These are phyloP conservation scores for Anagrus nilaparvatae DNA, from an alignment of 1,140 invertebrate species.

Conservation along the genomic window DNA sequence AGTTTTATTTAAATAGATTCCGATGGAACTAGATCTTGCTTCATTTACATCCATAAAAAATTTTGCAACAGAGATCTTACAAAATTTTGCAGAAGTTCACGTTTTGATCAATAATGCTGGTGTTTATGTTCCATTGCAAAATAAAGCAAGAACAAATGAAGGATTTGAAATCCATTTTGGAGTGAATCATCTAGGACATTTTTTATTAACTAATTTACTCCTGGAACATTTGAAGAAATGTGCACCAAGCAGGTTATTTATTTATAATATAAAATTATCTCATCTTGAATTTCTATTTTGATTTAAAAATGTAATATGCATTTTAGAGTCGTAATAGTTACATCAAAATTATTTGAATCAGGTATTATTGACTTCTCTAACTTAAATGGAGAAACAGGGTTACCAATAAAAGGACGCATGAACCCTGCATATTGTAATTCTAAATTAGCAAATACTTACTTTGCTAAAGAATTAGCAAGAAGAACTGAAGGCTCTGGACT, in stretches of 20 bases:
- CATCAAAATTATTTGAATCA: constrained; percentile 46
- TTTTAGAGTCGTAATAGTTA: constrained; percentile 46
- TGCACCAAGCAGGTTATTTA: constrained; percentile 50
- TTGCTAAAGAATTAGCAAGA: constrained; percentile 52
- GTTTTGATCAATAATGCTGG: constrained; percentile 73
- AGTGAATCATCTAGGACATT: constrained; percentile 74
- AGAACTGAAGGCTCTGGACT: constrained; percentile 48
- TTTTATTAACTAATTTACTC: constrained; percentile 71
- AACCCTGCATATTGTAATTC: constrained; percentile 68
- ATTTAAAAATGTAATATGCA: constrained; percentile 2
- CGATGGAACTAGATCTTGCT: constrained; percentile 60
- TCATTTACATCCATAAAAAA: constrained; percentile 59
- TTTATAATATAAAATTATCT: constrained; percentile 8
- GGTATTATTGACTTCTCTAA: constrained; percentile 66
- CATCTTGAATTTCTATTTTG: constrained; percentile 3
- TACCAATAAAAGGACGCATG: constrained; percentile 40
- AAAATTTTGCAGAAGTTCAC: constrained; percentile 52
- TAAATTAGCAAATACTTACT: constrained; percentile 68
- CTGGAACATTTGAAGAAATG: constrained; percentile 54
- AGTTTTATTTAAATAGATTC: constrained; percentile 43
- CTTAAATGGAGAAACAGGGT: constrained; percentile 50
- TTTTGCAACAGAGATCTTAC: constrained; percentile 55
- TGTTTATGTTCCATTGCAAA: constrained; percentile 45
- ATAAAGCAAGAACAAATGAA: constrained; percentile 55
- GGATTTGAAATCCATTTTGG: constrained; percentile 77